Percentiles rank a stretch among this genome's conserved stretches.
Conservation (phyloP, 2,888 invertebrate species). For the Zele albiditarsus region DNA sequence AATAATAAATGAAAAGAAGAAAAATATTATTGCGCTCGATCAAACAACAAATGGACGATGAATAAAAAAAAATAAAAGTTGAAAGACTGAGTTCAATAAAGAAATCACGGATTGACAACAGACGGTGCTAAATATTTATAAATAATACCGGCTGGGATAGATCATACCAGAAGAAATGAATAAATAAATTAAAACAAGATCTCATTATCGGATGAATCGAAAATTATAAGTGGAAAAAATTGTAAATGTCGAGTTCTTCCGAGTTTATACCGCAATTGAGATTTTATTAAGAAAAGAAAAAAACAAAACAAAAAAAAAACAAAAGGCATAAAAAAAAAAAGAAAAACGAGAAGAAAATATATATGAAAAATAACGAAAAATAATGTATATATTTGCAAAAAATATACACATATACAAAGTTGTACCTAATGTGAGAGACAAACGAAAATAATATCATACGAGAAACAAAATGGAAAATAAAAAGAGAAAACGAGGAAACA, state of each 20-base stretch:
- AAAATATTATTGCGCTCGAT: no score
- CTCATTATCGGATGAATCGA: conserved; percentile 47
- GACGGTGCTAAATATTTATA: conserved; percentile 4
- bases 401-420: background rate
- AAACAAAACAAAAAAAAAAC: background rate
- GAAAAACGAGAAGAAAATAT: background rate
- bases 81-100: background rate
- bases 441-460: background rate
- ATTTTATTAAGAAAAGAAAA: background rate
- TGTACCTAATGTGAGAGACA: conserved; percentile 23
- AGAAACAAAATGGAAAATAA: background rate
- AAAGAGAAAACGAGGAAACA: background rate
- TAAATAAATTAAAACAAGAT: background rate
- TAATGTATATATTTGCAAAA: no score
- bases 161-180: conserved; percentile 59
- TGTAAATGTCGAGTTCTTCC: conserved; percentile 17
- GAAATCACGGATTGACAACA: background rate
- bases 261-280: conserved; percentile 17
- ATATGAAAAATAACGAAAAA: conserved; percentile 21
- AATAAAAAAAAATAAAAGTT: conserved; percentile 24
- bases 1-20: no score
- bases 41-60: no score
- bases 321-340: background rate
- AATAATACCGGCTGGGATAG: conserved; percentile 63
- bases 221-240: background rate